Evolutionary conservation across 2,113 vertebrate genomes (phyloP).

Genomic region (Nymphicus hollandicus): DNA sequence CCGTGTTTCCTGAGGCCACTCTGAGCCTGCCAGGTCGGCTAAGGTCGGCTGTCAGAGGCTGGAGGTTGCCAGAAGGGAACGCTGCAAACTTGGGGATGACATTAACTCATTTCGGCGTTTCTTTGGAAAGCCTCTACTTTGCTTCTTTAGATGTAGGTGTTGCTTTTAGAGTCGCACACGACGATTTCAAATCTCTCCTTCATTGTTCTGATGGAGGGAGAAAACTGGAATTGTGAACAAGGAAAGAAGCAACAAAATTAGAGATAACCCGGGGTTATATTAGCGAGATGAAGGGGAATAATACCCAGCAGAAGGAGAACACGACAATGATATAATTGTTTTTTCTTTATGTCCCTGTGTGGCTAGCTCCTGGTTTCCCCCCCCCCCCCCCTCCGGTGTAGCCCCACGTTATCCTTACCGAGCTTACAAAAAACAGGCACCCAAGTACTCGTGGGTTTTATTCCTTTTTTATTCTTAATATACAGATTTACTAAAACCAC

Average conservation of each 20-base stretch:
- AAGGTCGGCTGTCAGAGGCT: neutral
- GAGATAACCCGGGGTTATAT: neutral
- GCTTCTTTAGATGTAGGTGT: neutral
- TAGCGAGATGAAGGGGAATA: neutral
- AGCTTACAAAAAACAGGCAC: neutral
- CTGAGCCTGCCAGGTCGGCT: neutral
- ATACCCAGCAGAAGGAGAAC: neutral
- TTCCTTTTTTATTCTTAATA: neutral
- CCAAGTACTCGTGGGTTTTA: too few relatives aligned
- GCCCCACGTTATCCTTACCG: neutral
- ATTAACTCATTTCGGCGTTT: neutral
- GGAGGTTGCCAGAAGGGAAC: neutral
- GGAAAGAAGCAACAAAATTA: neutral
- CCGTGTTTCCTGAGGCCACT: neutral
- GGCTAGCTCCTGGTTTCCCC: neutral
- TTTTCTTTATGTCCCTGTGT: neutral
- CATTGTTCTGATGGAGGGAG: neutral
- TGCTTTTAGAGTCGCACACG: neutral
- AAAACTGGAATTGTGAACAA: neutral
- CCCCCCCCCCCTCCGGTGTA: too few relatives aligned
- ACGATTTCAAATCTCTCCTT: neutral
- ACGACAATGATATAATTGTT: neutral
- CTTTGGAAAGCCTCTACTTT: neutral
- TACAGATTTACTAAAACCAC: neutral
- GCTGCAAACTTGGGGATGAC: neutral